Conservation (phyloP, 2,888 invertebrate species). For the Pachymerium ferrugineum region DNA sequence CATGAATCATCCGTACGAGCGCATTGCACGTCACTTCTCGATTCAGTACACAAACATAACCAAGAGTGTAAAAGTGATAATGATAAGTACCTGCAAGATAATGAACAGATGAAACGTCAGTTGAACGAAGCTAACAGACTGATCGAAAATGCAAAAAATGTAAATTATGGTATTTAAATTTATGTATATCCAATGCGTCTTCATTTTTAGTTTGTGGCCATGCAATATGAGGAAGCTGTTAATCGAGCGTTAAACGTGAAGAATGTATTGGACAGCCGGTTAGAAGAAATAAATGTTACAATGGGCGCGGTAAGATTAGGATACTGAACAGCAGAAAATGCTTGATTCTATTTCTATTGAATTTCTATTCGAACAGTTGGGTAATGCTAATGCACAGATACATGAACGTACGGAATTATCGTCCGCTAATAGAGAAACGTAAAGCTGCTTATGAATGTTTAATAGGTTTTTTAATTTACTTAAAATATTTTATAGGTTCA, state of each 20-base stretch:
- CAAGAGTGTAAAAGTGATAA: background rate
- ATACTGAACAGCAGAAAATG: background rate
- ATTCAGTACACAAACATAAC: background rate
- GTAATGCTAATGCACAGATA: background rate
- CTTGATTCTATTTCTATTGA: background rate
- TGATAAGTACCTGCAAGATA: background rate
- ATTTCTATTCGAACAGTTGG: background rate
- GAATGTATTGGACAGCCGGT: no score
- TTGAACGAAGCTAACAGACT: background rate
- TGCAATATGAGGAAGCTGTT: no score
- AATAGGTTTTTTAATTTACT: background rate
- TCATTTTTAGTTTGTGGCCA: background rate
- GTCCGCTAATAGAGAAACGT: background rate
- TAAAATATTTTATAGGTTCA: background rate
- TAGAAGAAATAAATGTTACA: no score
- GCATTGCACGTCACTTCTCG: background rate
- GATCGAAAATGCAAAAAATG: background rate
- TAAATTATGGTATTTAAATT: background rate
- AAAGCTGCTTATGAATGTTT: background rate
- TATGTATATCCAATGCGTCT: background rate
- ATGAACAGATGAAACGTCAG: background rate
- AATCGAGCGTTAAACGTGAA: no score
- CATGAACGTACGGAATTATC: background rate
- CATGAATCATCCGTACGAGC: background rate
- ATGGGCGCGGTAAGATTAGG: no score